A percentile compares a stretch with the other conserved stretches of the same genome.
phyloP scores from a whole-genome alignment of 2,113 vertebrate species.

The Caracal caracal region DNA sequence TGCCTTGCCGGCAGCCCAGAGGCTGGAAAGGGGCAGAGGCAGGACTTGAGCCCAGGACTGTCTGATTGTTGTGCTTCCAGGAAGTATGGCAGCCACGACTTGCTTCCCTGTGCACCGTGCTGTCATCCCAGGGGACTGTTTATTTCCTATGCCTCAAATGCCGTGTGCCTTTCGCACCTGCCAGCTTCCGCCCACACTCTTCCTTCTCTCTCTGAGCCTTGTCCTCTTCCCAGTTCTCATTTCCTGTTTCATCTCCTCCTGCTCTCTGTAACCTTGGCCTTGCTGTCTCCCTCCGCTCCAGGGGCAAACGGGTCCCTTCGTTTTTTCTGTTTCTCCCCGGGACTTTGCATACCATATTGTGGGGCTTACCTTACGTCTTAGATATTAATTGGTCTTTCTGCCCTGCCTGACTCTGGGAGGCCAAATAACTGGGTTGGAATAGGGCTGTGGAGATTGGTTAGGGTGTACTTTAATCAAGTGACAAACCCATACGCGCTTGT shows the following conservation, averaged over 20 bases:
- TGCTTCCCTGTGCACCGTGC: fast-evolving
- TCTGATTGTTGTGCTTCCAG: too few species aligned
- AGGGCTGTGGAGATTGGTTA: too few species aligned
- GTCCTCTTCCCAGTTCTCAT: background rate
- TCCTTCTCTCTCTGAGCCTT: background rate
- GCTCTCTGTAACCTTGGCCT: background rate
- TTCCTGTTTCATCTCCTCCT: background rate
- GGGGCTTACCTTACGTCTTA: background rate
- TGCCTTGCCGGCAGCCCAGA: too few species aligned
- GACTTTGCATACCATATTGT: background rate
- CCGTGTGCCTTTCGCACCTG: background rate
- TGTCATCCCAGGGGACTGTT: fast-evolving
- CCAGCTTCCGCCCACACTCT: too few species aligned
- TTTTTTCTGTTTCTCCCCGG: background rate
- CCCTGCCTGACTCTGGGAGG: background rate
- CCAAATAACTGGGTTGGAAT: background rate
- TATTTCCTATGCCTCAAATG: background rate
- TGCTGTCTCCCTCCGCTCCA: background rate
- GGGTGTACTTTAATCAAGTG: too few species aligned
- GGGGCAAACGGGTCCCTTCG: background rate
- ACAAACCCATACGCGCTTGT: too few species aligned
- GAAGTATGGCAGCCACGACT: fast-evolving
- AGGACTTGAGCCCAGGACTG: background rate
- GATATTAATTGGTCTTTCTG: background rate
- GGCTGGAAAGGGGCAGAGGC: background rate